Conservation (phyloP, 2,113 vertebrate species). For the Gymnarchus niloticus region DNA sequence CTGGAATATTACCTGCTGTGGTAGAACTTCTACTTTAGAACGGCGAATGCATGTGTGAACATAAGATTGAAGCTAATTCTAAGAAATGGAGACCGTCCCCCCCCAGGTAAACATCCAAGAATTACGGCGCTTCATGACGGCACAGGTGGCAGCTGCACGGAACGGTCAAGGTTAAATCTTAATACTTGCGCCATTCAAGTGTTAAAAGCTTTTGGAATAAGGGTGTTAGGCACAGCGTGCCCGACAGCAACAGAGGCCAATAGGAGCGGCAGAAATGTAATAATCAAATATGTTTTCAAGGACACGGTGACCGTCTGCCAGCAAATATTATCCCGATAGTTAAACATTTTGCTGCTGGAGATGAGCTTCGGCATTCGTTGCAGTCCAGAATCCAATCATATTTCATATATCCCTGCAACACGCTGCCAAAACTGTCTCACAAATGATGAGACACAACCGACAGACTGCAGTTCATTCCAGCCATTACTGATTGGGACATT, state of each 20-base stretch:
- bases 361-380: constrained; percentile 46
- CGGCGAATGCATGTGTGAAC: not conserved
- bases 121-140: not conserved
- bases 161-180: constrained; percentile 72
- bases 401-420: constrained; percentile 42
- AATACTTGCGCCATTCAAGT: constrained; percentile 74
- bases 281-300: constrained; percentile 75
- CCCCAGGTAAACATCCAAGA: not conserved
- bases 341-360: constrained; percentile 57
- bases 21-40: not conserved
- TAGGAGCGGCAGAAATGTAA: constrained; percentile 66
- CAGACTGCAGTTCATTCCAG: constrained; percentile 52
- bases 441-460: constrained; percentile 57
- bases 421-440: constrained; percentile 48
- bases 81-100: not conserved
- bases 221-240: constrained; percentile 63
- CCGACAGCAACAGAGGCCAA: constrained; percentile 58
- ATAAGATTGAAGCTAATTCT: not conserved
- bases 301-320: constrained; percentile 67
- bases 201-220: constrained; percentile 69
- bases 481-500: constrained; percentile 51
- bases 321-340: constrained; percentile 64
- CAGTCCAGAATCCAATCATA: constrained; percentile 36
- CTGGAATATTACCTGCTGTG: not conserved
- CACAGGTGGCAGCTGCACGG: constrained; percentile 39